phyloP scores from a whole-genome alignment of 2,888 invertebrate species.

The Meiosimyza platycephala region DNA sequence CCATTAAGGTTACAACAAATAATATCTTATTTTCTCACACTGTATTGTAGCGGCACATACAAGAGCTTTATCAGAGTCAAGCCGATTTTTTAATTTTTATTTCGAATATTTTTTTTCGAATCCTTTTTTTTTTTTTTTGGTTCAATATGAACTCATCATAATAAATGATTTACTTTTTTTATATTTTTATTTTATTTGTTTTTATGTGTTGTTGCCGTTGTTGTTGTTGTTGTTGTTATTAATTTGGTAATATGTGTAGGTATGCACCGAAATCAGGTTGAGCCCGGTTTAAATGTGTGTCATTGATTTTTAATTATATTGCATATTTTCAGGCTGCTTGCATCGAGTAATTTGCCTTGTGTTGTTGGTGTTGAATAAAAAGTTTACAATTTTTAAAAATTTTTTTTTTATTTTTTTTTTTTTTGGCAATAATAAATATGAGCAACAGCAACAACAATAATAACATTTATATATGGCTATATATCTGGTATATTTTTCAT shows the following conservation, averaged over 20 bases:
- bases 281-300: constrained; percentile 55
- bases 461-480: constrained; percentile 35
- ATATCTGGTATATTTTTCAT: constrained; percentile 57
- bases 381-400: constrained; percentile 32
- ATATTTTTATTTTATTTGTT: constrained; percentile 31
- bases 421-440: constrained; percentile 56
- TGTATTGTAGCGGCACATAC: too few relatives aligned
- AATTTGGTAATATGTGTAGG: constrained; percentile 12
- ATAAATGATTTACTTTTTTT: constrained; percentile 19
- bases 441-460: constrained; percentile 47
- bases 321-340: constrained; percentile 53
- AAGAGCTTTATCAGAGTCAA: neutral
- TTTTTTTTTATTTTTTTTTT: constrained; percentile 44
- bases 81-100: neutral
- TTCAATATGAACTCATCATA: constrained; percentile 9
- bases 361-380: constrained; percentile 23
- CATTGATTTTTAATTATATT: constrained; percentile 65
- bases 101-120: neutral
- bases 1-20: too few relatives aligned
- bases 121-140: neutral
- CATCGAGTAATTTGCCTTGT: neutral
- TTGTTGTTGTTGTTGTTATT: constrained; percentile 23
- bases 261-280: constrained; percentile 31
- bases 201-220: constrained; percentile 15
- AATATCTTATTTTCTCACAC: too few relatives aligned